phyloP scores from a whole-genome alignment of 2,113 vertebrate species.

The Plectropomus leopardus region DNA sequence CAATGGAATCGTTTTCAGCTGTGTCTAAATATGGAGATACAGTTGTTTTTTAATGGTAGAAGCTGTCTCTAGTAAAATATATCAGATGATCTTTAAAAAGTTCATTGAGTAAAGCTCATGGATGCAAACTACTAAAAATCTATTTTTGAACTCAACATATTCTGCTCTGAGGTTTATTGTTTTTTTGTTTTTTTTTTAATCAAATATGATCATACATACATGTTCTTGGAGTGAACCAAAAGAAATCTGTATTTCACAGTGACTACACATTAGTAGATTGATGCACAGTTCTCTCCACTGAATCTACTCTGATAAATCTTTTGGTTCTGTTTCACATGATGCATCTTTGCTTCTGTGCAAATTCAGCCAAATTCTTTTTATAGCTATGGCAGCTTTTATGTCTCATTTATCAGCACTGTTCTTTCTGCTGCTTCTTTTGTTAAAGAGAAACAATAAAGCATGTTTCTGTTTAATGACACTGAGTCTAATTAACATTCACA shows the following conservation, averaged over 20 bases:
- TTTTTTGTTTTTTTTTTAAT: neutral
- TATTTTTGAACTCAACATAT: neutral
- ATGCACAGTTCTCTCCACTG: neutral
- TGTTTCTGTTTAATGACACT: conserved; percentile 37
- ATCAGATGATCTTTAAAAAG: too few species aligned
- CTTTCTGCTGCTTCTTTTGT: conserved; percentile 20
- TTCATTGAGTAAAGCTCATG: too few species aligned
- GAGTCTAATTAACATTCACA: conserved; percentile 41
- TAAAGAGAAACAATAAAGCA: conserved; percentile 37
- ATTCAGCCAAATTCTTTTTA: neutral
- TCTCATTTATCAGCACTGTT: conserved; percentile 21
- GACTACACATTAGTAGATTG: neutral
- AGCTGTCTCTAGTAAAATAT: too few species aligned
- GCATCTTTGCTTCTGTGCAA: neutral
- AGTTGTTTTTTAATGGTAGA: too few species aligned
- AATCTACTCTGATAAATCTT: neutral
- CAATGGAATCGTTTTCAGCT: too few species aligned
- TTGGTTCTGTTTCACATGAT: neutral
- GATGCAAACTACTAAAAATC: neutral
- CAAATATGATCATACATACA: neutral
- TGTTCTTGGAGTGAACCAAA: neutral
- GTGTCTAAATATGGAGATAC: too few species aligned
- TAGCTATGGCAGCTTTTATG: neutral
- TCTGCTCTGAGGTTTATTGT: neutral
- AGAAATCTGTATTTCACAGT: neutral